Conservation (phyloP, 1,140 invertebrate genomes). For the Lepidurus packardi region DNA sequence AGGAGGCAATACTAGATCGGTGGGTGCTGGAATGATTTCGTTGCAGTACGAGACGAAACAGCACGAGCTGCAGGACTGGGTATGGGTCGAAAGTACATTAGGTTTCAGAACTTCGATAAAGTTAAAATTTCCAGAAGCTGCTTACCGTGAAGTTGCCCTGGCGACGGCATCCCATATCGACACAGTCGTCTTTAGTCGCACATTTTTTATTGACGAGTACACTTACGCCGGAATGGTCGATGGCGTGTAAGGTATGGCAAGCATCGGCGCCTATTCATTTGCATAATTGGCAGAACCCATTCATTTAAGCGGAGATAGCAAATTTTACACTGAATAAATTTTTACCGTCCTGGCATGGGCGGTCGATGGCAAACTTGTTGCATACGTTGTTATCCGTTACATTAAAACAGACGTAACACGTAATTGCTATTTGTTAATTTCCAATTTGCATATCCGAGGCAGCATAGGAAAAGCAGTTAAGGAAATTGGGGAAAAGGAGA, state of each 20-base stretch:
- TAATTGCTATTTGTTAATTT: constrained; percentile 45
- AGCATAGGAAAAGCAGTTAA: neutral
- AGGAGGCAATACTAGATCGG: neutral
- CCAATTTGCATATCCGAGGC: neutral
- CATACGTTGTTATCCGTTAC: constrained; percentile 61
- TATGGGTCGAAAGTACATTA: neutral
- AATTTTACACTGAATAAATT: neutral
- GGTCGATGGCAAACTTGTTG: constrained; percentile 60
- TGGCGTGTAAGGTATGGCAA: neutral
- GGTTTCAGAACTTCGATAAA: neutral
- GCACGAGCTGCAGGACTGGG: neutral
- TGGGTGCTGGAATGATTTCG: neutral
- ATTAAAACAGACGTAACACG: constrained; percentile 63
- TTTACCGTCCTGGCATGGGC: constrained; percentile 54
- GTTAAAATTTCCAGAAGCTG: neutral
- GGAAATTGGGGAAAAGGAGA: neutral
- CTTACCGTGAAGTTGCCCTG: constrained; percentile 10
- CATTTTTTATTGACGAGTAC: constrained; percentile 2
- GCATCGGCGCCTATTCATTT: neutral
- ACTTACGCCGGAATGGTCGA: neutral
- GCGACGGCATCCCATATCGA: neutral
- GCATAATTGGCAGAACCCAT: neutral
- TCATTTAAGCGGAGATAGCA: neutral
- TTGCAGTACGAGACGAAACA: neutral
- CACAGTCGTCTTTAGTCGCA: neutral